Percentiles rank a stretch among this genome's conserved stretches.
These are phyloP conservation scores for Struthidea cinerea DNA, from an alignment of 2,113 vertebrate genomes.

Conservation along the genomic window DNA sequence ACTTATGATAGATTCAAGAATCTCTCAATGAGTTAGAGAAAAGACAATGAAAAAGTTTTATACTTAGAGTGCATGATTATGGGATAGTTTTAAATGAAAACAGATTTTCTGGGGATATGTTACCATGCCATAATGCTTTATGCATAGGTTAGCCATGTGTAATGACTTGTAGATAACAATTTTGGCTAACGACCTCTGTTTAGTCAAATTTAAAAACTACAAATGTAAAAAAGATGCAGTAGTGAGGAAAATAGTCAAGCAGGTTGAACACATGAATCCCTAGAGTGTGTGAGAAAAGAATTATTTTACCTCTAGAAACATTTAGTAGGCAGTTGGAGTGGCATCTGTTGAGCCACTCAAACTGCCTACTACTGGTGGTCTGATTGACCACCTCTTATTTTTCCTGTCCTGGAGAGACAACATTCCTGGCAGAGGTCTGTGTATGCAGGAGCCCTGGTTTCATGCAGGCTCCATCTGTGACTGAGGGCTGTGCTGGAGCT, in stretches of 20 bases:
- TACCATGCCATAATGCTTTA: neutral
- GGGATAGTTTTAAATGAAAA: neutral
- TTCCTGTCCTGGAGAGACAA: neutral
- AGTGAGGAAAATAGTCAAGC: neutral
- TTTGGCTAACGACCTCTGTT: neutral
- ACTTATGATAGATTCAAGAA: neutral
- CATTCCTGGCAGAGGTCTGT: neutral
- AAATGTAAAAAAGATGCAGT: neutral
- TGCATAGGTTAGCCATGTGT: neutral
- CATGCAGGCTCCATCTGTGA: neutral
- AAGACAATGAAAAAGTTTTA: neutral
- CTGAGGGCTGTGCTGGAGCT: neutral
- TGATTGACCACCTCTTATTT: neutral
- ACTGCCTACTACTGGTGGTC: neutral
- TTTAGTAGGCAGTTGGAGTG: neutral
- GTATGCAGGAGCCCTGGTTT: neutral
- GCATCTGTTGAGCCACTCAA: neutral
- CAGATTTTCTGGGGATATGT: neutral
- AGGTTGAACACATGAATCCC: neutral
- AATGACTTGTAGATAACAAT: neutral
- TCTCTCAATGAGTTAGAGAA: neutral
- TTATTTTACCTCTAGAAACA: neutral
- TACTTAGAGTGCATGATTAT: neutral
- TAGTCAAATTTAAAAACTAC: neutral
- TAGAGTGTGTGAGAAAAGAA: fast-evolving